Percentiles rank a stretch among this genome's conserved stretches.
phyloP scores from a whole-genome alignment of 2,797 vertebrate species.

The Phyllotis vaccarum region DNA sequence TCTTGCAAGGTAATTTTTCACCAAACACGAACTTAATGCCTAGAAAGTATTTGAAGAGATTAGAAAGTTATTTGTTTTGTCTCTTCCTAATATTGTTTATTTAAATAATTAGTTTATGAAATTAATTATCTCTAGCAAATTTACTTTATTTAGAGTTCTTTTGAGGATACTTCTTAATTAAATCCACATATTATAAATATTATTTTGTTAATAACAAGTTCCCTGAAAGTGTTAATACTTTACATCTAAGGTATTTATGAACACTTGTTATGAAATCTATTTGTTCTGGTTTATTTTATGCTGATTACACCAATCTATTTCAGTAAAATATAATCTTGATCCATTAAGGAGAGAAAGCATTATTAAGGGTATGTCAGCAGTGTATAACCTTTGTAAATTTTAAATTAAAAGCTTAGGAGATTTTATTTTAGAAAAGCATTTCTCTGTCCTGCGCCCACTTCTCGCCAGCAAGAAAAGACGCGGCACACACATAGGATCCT shows the following conservation, averaged over 20 bases:
- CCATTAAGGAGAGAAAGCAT: conserved; percentile 39
- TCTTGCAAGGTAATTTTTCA: conserved; percentile 14
- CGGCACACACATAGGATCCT: no score
- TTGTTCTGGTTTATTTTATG: conserved; percentile 29
- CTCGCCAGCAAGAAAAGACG: no score
- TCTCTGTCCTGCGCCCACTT: no score
- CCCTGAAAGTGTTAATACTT: conserved; percentile 17
- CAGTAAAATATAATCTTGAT: conserved; percentile 40
- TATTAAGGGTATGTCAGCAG: background rate
- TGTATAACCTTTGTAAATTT: conserved; percentile 52
- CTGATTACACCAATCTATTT: conserved; percentile 43
- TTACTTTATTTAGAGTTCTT: conserved; percentile 45
- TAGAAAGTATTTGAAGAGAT: background rate
- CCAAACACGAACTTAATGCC: background rate
- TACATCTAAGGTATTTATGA: conserved; percentile 51
- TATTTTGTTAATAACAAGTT: background rate
- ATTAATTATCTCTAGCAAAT: conserved; percentile 23
- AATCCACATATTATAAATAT: background rate
- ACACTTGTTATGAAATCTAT: background rate
- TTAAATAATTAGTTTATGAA: conserved; percentile 41
- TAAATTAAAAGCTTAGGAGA: conserved; percentile 48
- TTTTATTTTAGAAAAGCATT: no score
- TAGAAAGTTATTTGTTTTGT: background rate
- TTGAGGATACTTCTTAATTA: conserved; percentile 31
- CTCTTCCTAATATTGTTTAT: background rate